A percentile compares a stretch with the other conserved stretches of the same genome.
Conservation (phyloP, 2,888 invertebrate genomes). For the Mesochorus sp. region DNA sequence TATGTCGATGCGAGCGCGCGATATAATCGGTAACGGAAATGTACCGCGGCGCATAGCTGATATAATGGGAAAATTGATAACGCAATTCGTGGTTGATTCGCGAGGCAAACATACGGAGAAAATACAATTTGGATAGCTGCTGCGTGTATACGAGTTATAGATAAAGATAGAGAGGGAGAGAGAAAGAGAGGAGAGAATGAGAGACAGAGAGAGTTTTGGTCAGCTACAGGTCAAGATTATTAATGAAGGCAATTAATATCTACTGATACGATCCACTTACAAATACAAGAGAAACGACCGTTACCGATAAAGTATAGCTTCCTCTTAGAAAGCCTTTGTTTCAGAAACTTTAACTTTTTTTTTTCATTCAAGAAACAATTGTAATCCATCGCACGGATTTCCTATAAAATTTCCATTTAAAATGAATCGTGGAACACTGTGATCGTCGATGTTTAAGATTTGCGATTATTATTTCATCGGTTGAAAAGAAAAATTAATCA, state of each 20-base stretch:
- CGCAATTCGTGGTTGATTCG: not conserved
- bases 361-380: too few relatives aligned
- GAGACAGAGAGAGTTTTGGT: not conserved
- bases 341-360: too few relatives aligned
- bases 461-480: too few relatives aligned
- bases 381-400: too few relatives aligned
- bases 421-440: too few relatives aligned
- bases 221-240: not conserved
- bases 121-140: not conserved
- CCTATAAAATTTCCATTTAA: too few relatives aligned
- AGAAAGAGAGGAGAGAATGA: not conserved
- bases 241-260: not conserved
- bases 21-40: slow-evolving; percentile 12
- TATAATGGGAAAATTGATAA: slow-evolving; percentile 6
- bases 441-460: too few relatives aligned
- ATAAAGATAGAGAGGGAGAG: not conserved
- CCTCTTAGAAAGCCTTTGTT: too few relatives aligned
- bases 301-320: too few relatives aligned
- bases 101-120: not conserved
- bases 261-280: not conserved
- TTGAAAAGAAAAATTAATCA: too few relatives aligned
- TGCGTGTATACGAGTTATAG: not conserved
- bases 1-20: too few relatives aligned
- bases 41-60: not conserved
- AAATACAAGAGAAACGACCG: not conserved